A percentile compares a stretch with the other conserved stretches of the same genome.
These are phyloP conservation scores for Chrosomus eos DNA, from an alignment of 2,797 vertebrate species.

Conservation along the genomic window DNA sequence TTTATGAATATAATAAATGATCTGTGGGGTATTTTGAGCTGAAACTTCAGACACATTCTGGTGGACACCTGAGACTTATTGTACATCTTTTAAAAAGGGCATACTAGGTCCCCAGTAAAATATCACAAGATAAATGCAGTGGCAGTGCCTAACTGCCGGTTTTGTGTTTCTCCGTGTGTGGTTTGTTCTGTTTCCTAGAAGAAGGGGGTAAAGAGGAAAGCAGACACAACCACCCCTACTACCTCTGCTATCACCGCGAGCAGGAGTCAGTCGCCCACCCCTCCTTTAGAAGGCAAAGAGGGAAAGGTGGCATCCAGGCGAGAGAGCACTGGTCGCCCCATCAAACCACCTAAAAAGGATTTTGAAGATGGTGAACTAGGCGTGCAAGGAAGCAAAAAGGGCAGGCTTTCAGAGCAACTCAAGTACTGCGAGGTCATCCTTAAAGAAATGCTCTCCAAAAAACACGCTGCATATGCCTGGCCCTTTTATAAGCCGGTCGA, in stretches of 20 bases:
- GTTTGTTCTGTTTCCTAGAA: conserved; percentile 73
- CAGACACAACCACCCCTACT: conserved; percentile 79
- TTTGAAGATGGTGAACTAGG: conserved; percentile 79
- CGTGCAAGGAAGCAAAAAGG: conserved; percentile 75
- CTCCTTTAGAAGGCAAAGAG: conserved; percentile 79
- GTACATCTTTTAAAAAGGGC: too few relatives aligned
- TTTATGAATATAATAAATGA: too few relatives aligned
- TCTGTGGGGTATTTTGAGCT: too few relatives aligned
- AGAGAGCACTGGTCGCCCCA: conserved; percentile 79
- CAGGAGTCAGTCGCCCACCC: conserved; percentile 78
- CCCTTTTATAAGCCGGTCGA: conserved; percentile 97
- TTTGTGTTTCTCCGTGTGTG: conserved; percentile 12
- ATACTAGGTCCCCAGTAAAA: not conserved
- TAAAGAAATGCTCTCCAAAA: conserved; percentile 94
- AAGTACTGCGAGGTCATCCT: conserved; percentile 89
- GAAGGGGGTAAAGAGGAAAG: conserved; percentile 89
- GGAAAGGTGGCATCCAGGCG: conserved; percentile 79
- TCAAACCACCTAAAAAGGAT: conserved; percentile 82
- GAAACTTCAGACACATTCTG: too few relatives aligned
- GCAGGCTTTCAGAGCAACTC: conserved; percentile 83
- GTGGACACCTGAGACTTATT: too few relatives aligned
- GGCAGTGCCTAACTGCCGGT: not conserved
- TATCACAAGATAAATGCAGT: not conserved
- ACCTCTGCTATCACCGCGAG: conserved; percentile 81
- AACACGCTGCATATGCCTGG: conserved; percentile 90